Evolutionary conservation across 2,888 invertebrate genomes (phyloP), one percentile per base, ranked within the genome.

Genomic region (Tromatobia lineatoria): DNA sequence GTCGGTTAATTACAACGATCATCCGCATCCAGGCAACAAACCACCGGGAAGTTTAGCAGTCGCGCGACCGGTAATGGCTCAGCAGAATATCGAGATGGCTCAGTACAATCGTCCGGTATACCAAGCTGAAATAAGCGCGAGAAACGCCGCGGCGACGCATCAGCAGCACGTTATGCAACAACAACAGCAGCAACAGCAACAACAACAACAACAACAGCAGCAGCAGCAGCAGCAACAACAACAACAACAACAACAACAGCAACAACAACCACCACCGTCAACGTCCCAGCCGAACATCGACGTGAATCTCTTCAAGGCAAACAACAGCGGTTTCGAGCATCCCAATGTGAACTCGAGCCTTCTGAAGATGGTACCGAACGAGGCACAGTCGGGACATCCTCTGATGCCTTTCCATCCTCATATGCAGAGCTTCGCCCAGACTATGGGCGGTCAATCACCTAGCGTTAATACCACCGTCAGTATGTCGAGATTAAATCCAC

Each of bases 401-500:
- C 78, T 93, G 75, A 71, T 92, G 64, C 89, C 92, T 6, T 91
- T 90, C 20, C 93, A 92, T 59, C 91, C 92, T 4, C 92, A 93
- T 59, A 92, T 93, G 88, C 91, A 90, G 70, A 92, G 89, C 61
- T 92, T 90, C 73, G 86, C 93, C 3, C 93, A 93, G 61, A 91
- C 93, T 1, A 89, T 90, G 67, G 83, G 88, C 45, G 82, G 91
- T 87, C 90, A 94, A 89, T 86, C 94, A 50, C 89, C 90, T 86
- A 90, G 94, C 87, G 91, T 94, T 82, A 91, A 92, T 84, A 94
- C 95, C 38, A 94, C 95, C 23, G 94, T 95, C 83, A 95, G 94
- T 74, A 95, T 95, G 94, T 96, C 96, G 54, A 95, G 97, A 77
- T 94, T 98, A 54, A 98, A 98, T 94, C 97, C 97, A 0, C 96